Base-by-base conservation (phyloP, 2,797 vertebrate genomes). In the Hypotaenidia okinawae region DNA sequence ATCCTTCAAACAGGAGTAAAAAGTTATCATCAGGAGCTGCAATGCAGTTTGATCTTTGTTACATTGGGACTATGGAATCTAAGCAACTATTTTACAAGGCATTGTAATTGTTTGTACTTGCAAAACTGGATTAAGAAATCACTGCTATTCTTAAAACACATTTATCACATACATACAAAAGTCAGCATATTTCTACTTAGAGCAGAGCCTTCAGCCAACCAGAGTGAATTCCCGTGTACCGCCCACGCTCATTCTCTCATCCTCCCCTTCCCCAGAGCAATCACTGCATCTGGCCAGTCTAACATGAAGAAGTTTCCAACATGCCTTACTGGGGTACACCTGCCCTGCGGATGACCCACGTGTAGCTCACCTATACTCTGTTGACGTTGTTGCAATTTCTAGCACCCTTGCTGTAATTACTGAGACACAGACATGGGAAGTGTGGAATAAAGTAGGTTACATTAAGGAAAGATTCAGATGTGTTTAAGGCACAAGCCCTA, bases 81-180 rank as follows among this genome's bases (percentile, higher is more conserved):
- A 79, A 95, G 93, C 86, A 96, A 59, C 85, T 35, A 54, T 94
- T 96, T 97, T 97, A 96, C 93, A 97, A 97, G 89, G 93, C 95
- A 95, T 47, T 90, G 92, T 95, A 94, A 96, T 96, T 97, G 97
- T 97, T 97, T 96, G 91, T 97, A 97, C 97, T 98, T 98, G 97
- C 97, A 98, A 97, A 98, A 97, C 86, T 96, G 94, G 97, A 97
- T 98, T 89, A 98, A 98, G 97, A 98, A 98, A 98, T 98, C 97
- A 69, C 87, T 97, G 97, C 96, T 98, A 92, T 96, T 97, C 97
- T 97, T 96, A 93, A 97, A 92, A 87, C 77, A n/a, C 96, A 94
- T 95, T 95, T 95, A 97, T 97, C 97, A 97, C 95, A 95, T 67
- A 47, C 88, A 80, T 51, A 95, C 37, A 86, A 97, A 97, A 98